Percentiles rank a stretch among this genome's conserved stretches.
These are phyloP conservation scores for Leucoraja ocellata DNA, from an alignment of 2,797 vertebrate genomes.

Conservation along the genomic window DNA sequence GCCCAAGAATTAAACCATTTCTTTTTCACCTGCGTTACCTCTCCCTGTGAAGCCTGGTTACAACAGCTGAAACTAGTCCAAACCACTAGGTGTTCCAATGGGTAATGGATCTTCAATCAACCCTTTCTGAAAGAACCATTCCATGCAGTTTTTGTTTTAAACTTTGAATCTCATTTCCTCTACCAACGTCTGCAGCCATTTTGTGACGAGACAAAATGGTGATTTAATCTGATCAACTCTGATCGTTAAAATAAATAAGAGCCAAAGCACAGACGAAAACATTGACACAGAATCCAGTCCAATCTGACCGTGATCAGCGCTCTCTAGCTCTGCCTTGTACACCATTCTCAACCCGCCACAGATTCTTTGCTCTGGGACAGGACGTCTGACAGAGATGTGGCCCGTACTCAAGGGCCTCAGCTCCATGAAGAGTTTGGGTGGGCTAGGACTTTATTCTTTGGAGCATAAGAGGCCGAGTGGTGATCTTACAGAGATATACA, in stretches of 20 bases:
- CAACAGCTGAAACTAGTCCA: conserved; percentile 16
- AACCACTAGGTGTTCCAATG: too few relatives aligned
- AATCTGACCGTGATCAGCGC: too few relatives aligned
- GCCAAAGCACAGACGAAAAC: neutral
- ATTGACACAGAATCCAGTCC: neutral
- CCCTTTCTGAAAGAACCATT: neutral
- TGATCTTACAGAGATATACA: too few relatives aligned
- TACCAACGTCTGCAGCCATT: conserved; percentile 2
- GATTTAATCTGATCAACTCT: neutral
- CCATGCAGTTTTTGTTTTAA: neutral
- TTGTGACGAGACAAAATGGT: neutral
- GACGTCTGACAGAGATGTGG: neutral
- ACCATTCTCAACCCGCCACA: neutral
- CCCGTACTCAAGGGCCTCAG: too few relatives aligned
- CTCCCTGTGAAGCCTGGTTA: neutral
- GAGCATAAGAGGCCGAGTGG: too few relatives aligned
- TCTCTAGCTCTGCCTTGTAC: neutral
- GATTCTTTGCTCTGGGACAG: neutral
- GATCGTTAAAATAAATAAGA: neutral
- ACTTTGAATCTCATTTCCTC: neutral
- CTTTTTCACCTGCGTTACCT: neutral
- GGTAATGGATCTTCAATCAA: neutral
- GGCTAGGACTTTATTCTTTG: too few relatives aligned
- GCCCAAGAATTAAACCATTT: neutral
- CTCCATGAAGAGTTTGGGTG: too few relatives aligned